Evolutionary conservation across 2,888 invertebrate species (phyloP), one percentile per base, ranked within the genome.

Genomic region (Piscicola geometra): DNA sequence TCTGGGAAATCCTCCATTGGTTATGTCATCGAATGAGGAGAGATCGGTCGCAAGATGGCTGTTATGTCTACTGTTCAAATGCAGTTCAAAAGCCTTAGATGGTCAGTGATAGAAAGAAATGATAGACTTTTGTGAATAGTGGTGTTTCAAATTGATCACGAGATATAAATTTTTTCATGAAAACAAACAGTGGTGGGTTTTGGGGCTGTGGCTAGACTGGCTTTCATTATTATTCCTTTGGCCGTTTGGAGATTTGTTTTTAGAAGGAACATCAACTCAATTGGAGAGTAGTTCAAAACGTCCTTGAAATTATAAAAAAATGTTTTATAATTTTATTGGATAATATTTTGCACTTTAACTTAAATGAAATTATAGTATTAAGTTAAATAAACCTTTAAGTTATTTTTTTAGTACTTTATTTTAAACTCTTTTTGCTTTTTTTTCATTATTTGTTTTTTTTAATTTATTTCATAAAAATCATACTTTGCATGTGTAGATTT

Each of bases 151-250:
- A n/a, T n/a, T n/a, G n/a, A n/a, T n/a, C n/a, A n/a, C n/a, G n/a
- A n/a, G n/a, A n/a, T n/a, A n/a, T n/a, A n/a, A n/a, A n/a, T n/a
- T n/a, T n/a, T n/a, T n/a, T n/a, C n/a, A n/a, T n/a, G n/a, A n/a
- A n/a, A n/a, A n/a, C 25, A 69, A 70, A 77, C 77, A 15, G 74
- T 77, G 30, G 36, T 33, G 21, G 77, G 21, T 15, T 5, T n/a
- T 66, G 77, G 77, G 52, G 75, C 75, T 36, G 52, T 50, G 25
- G 75, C 75, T 30, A 56, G 35, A 60, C 77, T 76, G 36, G 73
- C 69, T 33, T 68, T 72, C n/a, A 50, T 35, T 9, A 77, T 56
- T 18, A 77, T 76, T 33, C 76, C 41, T 32, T 68, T 41, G 28
- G 75, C 72, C 36, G 75, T 75, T 30, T 72, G 52, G 30, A 75